Evolutionary conservation across 1,140 invertebrate species (phyloP), one percentile per base, ranked within the genome.

Genomic region (Microplitis mediator): DNA sequence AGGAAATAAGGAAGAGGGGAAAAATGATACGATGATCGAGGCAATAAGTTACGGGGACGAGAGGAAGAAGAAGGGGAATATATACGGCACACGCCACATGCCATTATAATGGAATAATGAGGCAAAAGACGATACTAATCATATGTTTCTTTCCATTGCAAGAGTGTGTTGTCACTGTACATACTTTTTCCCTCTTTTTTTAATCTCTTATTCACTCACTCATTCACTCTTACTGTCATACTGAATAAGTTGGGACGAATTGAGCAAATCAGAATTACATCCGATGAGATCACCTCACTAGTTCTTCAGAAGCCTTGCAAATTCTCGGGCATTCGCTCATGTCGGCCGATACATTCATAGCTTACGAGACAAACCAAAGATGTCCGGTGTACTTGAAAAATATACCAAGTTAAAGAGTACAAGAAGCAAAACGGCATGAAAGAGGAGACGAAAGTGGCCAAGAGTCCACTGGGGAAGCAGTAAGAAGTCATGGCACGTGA

Each of bases 201-300:
- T 31, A 54, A 11, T 68, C 74, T 64, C 14, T 60, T 45, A 67
- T 52, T 72, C 32, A 64, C 64, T 54, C 11, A 63, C 4, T 58
- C n/a, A 31, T 64, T 71, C 52, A 69, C 73, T 73, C 80, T 79
- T 82, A 77, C 75, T 72, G 56, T 72, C 56, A 66, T 39, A 71
- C 64, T 65, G 39, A 62, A 69, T 76, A 79, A 82, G 76, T 80
- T 82, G 79, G 79, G 81, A 81, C 81, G 81, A 86, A 86, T 86
- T 86, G 83, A 86, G 83, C 84, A 84, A 86, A 85, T 85, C 84
- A 86, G 80, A 84, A 83, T 78, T 81, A 85, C 84, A 85, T 85
- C 84, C 84, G 84, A 85, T 85, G 84, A 86, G 83, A 81, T 85
- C 84, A 86, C 78, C 80, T 79, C 76, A 77, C 54, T 72, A 72